These are phyloP conservation scores for Metallyticus violacea DNA, from an alignment of 2,888 invertebrate species.

Conservation along the genomic window DNA sequence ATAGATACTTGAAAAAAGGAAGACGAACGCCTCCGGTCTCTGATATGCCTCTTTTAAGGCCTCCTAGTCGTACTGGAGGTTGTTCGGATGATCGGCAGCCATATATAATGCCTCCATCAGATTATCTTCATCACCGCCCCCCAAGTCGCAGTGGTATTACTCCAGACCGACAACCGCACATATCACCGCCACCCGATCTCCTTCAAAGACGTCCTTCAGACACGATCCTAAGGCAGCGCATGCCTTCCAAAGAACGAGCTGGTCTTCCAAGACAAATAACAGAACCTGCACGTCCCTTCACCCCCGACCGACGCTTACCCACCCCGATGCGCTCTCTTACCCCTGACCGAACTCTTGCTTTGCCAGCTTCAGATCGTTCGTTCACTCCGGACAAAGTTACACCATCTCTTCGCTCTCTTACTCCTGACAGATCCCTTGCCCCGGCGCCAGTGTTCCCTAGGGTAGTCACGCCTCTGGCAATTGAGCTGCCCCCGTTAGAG, in stretches of 20 bases:
- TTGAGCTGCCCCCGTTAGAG: conserved; percentile 39
- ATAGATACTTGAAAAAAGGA: neutral
- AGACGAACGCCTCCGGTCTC: neutral
- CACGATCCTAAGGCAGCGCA: neutral
- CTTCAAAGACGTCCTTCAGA: neutral
- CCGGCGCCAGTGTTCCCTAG: neutral
- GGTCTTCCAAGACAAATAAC: neutral
- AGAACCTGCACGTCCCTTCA: neutral
- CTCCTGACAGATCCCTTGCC: neutral
- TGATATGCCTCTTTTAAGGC: neutral
- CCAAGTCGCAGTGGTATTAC: neutral
- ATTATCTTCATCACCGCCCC: neutral
- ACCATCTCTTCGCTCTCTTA: neutral
- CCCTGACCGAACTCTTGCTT: neutral
- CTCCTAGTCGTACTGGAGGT: neutral
- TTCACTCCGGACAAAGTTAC: neutral
- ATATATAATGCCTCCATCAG: neutral
- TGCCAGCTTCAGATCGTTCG: neutral
- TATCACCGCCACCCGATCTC: neutral
- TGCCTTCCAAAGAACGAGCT: neutral
- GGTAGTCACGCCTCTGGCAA: neutral
- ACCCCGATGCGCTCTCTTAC: neutral
- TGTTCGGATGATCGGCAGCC: neutral
- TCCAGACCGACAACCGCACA: neutral
- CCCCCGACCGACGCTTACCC: neutral